Evolutionary conservation across 2,888 invertebrate species (phyloP).

Genomic region (Gari tellinella): DNA sequence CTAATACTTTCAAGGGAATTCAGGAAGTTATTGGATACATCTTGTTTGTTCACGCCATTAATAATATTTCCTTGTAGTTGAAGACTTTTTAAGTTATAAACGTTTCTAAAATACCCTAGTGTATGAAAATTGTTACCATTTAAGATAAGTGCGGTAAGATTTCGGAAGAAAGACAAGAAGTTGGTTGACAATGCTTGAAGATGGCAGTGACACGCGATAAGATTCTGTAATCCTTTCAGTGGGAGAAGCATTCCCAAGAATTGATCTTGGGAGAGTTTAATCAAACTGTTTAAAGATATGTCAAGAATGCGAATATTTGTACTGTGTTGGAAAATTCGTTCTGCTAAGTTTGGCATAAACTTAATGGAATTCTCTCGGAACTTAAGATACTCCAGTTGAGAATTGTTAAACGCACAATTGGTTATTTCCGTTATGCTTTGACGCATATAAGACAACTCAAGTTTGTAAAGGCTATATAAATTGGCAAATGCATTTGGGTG

Average conservation of each 20-base stretch:
- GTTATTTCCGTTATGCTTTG: conserved; percentile 9
- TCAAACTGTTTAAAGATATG: neutral
- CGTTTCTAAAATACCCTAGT: neutral
- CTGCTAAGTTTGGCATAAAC: conserved; percentile 1
- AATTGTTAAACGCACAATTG: conserved; percentile 3
- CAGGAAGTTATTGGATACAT: conserved; percentile 7
- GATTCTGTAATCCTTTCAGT: conserved; percentile 10
- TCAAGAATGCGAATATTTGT: conserved; percentile 15
- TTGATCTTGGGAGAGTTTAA: neutral
- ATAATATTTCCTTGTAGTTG: conserved; percentile 3
- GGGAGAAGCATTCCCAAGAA: conserved; percentile 12
- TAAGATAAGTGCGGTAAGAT: conserved; percentile 13
- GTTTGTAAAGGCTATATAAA: neutral
- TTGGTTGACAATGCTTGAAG: conserved; percentile 2
- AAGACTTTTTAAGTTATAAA: neutral
- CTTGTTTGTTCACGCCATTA: conserved; percentile 1
- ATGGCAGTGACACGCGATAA: neutral
- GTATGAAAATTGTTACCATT: conserved; percentile 13
- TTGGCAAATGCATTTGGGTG: too few relatives aligned
- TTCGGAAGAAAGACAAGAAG: conserved; percentile 6
- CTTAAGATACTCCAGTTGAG: neutral
- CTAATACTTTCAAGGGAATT: conserved; percentile 5
- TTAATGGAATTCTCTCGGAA: neutral
- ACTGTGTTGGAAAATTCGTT: conserved; percentile 10
- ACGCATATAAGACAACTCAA: neutral